Evolutionary conservation across 2,888 invertebrate genomes (phyloP).

Genomic region (Drosophila ustulata): DNA sequence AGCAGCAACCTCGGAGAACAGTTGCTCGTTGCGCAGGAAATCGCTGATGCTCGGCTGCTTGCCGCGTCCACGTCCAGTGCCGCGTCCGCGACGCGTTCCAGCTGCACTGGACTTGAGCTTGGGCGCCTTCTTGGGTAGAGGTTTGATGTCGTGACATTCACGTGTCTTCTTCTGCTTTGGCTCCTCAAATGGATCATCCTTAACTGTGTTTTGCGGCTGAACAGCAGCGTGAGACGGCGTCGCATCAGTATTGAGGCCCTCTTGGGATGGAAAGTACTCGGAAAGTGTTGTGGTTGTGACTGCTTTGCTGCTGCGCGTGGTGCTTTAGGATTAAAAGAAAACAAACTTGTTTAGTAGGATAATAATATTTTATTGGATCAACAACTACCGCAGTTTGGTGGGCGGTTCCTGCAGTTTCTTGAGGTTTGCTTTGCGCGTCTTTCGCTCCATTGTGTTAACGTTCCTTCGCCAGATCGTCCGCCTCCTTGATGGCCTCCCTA

Average conservation of each 20-base stretch:
- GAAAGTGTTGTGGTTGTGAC: slow-evolving; percentile 55
- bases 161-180: slow-evolving; percentile 45
- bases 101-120: slow-evolving; percentile 52
- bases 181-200: slow-evolving; percentile 23
- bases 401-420: slow-evolving; percentile 77
- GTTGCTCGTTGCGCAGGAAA: slow-evolving; percentile 82
- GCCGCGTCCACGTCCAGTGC: slow-evolving; percentile 39
- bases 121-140: slow-evolving; percentile 68
- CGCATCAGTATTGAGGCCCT: slow-evolving; percentile 26
- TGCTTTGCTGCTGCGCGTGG: slow-evolving; percentile 51
- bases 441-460: slow-evolving; percentile 80
- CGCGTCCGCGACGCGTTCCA: slow-evolving; percentile 34
- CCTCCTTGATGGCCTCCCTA: slow-evolving; percentile 70
- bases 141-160: slow-evolving; percentile 57
- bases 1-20: slow-evolving; percentile 82
- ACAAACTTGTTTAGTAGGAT: slow-evolving; percentile 29
- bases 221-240: neutral
- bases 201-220: neutral
- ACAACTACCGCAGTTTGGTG: slow-evolving; percentile 72
- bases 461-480: slow-evolving; percentile 59
- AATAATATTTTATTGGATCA: slow-evolving; percentile 61
- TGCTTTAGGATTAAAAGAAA: slow-evolving; percentile 59
- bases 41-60: slow-evolving; percentile 82
- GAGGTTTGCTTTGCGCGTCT: slow-evolving; percentile 78
- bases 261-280: slow-evolving; percentile 67